Evolutionary conservation across 2,888 invertebrate genomes (phyloP).

Genomic region (Pinctada fucata): DNA sequence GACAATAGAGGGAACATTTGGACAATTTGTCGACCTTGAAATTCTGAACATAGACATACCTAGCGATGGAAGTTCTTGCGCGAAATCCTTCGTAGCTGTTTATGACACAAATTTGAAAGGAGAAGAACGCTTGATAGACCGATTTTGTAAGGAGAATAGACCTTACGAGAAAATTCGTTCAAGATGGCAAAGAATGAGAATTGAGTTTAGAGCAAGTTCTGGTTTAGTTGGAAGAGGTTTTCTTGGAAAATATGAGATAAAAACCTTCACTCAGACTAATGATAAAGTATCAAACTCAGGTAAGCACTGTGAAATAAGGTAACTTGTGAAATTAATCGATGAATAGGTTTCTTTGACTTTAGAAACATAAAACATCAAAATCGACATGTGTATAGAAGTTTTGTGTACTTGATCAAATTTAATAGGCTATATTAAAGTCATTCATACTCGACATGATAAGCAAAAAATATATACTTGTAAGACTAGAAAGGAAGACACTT

Average conservation of each 20-base stretch:
- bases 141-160: conserved; percentile 35
- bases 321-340: neutral
- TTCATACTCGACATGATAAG: no score
- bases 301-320: conserved; percentile 9
- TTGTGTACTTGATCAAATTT: no score
- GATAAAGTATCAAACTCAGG: conserved; percentile 4
- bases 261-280: conserved; percentile 23
- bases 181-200: conserved; percentile 44
- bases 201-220: conserved; percentile 34
- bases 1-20: conserved; percentile 37
- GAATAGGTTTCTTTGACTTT: neutral
- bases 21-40: conserved; percentile 25
- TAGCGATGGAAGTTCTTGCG: conserved; percentile 21
- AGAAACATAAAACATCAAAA: no score
- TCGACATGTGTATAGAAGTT: no score
- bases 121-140: neutral
- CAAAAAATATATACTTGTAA: no score
- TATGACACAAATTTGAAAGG: conserved; percentile 28
- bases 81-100: conserved; percentile 32
- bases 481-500: no score
- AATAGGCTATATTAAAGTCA: no score
- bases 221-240: conserved; percentile 28
- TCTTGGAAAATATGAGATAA: conserved; percentile 37
- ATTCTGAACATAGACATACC: conserved; percentile 31
- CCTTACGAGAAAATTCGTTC: conserved; percentile 29